Evolutionary conservation across 1,140 invertebrate species (phyloP), one percentile per base, ranked within the genome.

Genomic region (Telenomus remus): DNA sequence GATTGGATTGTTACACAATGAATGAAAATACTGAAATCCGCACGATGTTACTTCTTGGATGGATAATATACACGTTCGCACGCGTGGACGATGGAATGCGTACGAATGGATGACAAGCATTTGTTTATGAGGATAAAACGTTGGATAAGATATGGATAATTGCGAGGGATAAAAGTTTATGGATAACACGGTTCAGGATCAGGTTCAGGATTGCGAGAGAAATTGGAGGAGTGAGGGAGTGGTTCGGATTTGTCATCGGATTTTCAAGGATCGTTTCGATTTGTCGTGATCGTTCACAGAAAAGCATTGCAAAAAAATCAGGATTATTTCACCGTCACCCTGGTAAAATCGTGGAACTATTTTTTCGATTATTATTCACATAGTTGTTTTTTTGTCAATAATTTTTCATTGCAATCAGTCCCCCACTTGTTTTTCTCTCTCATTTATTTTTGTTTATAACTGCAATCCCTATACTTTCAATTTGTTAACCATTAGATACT

Each of bases 1-100:
- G 86, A 88, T 87, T 86, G 87, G 87, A 88, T 88, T 88, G 79
- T 88, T 86, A 87, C 86, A 84, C 86, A 87, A 88, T 88, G 86
- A 88, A 87, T 87, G 86, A 88, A 87, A 74, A 88, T 87, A 87
- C 86, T 88, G 84, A 88, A 87, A 86, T 84, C 86, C 80, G 84
- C 86, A 86, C 86, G 82, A 85, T 87, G 83, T 87, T 87, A 79
- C 86, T 88, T 87, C 86, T 88, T 86, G 84, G 86, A 87, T 86
- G 86, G 86, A 88, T 85, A 81, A 82, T 84, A 82, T 82, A 74
- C 78, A 83, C 85, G 83, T 86, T 87, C 81, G 79, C 83, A 77
- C 80, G 82, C 78, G 84, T 87, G 86, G 85, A 87, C 85, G 82
- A 84, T 85, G 83, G 81, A 77, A 82, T 81, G 82, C 85, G 83